phyloP scores from a whole-genome alignment of 2,888 invertebrate genomes.

The Oscheius onirici region DNA sequence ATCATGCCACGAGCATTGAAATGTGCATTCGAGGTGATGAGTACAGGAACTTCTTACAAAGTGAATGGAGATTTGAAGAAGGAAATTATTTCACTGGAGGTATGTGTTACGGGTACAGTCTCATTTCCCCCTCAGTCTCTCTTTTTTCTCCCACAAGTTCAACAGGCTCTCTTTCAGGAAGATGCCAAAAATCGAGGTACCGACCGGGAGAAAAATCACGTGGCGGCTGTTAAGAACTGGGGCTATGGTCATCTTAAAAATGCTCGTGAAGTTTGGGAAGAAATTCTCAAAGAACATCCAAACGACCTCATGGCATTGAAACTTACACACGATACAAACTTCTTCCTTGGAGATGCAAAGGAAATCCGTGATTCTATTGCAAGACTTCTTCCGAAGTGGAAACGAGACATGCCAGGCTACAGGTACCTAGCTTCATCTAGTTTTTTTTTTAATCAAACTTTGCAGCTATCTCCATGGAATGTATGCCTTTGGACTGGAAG shows the following conservation, averaged over 20 bases:
- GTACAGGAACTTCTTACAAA: slow-evolving; percentile 71
- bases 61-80: slow-evolving; percentile 70
- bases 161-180: slow-evolving; percentile 10
- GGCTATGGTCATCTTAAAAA: slow-evolving; percentile 72
- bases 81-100: slow-evolving; percentile 70
- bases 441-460: too few species aligned
- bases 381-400: slow-evolving; percentile 74
- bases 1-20: slow-evolving; percentile 72
- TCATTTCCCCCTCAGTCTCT: background rate
- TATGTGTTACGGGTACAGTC: background rate
- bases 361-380: slow-evolving; percentile 74
- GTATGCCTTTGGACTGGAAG: slow-evolving; percentile 75
- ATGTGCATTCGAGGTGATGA: slow-evolving; percentile 73
- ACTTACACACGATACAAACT: slow-evolving; percentile 61
- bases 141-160: background rate
- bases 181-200: slow-evolving; percentile 61
- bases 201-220: slow-evolving; percentile 73
- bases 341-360: slow-evolving; percentile 73
- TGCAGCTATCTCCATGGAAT: slow-evolving; percentile 74
- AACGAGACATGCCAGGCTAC: slow-evolving; percentile 72
- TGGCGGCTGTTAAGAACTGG: slow-evolving; percentile 72
- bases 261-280: slow-evolving; percentile 74
- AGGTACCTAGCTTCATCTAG: slow-evolving; percentile 56
- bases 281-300: slow-evolving; percentile 74
- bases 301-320: slow-evolving; percentile 75